phyloP scores from a whole-genome alignment of 37 sponge, comb jelly and placozoan species.

The Axinella damicornis region DNA sequence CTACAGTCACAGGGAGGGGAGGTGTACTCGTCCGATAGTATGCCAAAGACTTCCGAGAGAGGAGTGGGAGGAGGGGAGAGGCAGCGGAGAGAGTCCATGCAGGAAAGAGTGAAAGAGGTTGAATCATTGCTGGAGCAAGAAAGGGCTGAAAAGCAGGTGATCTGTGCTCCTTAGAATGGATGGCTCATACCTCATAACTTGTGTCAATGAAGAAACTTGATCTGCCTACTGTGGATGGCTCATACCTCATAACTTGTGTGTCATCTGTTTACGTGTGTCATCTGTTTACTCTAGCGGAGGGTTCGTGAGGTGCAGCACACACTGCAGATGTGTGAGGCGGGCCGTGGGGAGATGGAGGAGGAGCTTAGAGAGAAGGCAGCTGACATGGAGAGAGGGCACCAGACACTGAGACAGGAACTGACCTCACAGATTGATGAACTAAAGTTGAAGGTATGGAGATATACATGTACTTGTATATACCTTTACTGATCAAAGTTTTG shows the following conservation, averaged over 20 bases:
- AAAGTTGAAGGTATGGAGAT: conserved; percentile 40
- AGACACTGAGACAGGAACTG: neutral
- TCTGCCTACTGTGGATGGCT: too few relatives aligned
- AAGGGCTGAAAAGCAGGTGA: conserved; percentile 12
- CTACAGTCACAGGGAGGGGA: neutral
- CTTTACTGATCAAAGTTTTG: too few relatives aligned
- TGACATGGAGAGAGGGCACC: neutral
- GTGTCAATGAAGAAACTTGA: neutral
- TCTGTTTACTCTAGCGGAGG: neutral
- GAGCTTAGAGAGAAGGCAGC: conserved; percentile 8
- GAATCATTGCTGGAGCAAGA: conserved; percentile 1
- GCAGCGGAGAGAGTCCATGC: neutral
- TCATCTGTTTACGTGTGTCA: too few relatives aligned
- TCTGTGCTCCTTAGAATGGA: too few relatives aligned
- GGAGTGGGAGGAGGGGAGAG: neutral
- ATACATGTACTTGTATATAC: too few relatives aligned
- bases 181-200: neutral
- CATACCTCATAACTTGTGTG: too few relatives aligned
- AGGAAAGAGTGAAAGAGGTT: conserved; percentile 12
- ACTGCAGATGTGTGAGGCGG: conserved; percentile 16
- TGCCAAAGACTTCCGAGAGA: neutral
- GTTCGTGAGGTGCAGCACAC: conserved; percentile 8
- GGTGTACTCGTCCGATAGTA: too few relatives aligned
- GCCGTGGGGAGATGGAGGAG: neutral
- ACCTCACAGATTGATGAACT: conserved; percentile 31